A percentile compares a stretch with the other conserved stretches of the same genome.
Conservation (phyloP, 1,140 invertebrate species). For the Glossosoma conforme region DNA sequence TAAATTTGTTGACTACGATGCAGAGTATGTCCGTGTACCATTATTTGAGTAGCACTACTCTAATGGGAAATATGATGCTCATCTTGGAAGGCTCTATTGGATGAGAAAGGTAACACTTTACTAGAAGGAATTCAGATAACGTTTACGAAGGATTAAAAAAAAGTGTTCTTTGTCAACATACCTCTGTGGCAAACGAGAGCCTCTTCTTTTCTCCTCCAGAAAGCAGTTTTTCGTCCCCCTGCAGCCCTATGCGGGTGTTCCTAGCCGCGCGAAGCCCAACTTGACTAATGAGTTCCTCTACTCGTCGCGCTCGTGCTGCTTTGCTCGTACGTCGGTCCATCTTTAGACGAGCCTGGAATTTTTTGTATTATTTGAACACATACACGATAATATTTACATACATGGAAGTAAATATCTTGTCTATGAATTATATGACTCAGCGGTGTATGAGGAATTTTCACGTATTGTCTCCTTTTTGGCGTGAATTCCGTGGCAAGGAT, state of each 20-base stretch:
- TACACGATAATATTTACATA: too few species aligned
- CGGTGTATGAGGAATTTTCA: too few species aligned
- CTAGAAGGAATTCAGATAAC: neutral
- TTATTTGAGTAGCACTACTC: neutral
- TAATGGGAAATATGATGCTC: neutral
- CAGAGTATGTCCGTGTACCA: too few species aligned
- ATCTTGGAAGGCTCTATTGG: too few species aligned
- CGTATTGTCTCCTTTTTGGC: too few species aligned
- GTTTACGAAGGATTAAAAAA: neutral
- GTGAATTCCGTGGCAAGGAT: too few species aligned
- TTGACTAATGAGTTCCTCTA: conserved; percentile 65
- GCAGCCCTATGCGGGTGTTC: conserved; percentile 64
- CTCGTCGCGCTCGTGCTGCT: conserved; percentile 57
- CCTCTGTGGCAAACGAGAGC: conserved; percentile 89
- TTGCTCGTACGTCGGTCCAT: conserved; percentile 62
- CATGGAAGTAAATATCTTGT: too few species aligned
- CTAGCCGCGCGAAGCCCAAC: conserved; percentile 67
- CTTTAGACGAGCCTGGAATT: conserved; percentile 69
- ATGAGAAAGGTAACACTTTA: too few species aligned
- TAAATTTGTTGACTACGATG: too few species aligned
- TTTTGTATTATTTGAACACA: too few species aligned
- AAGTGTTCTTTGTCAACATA: conserved; percentile 34
- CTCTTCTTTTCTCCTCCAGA: conserved; percentile 93
- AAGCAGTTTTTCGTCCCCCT: conserved; percentile 70
- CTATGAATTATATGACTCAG: too few species aligned